Percentiles rank a stretch among this genome's conserved stretches.
Conservation (phyloP, 2,113 vertebrate species). For the Lanius ludovicianus region DNA sequence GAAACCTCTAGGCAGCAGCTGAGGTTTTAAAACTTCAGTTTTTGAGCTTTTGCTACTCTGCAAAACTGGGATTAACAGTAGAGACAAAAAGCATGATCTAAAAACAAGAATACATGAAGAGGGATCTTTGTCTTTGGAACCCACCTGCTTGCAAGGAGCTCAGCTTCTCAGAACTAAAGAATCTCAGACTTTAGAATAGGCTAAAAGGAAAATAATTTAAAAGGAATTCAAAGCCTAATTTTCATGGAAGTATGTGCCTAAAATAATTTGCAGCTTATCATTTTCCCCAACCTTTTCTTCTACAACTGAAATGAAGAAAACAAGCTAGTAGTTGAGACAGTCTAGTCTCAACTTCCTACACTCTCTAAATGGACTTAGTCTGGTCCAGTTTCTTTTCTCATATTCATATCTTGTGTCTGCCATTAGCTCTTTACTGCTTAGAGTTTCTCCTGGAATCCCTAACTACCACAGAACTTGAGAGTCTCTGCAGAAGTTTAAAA, state of each 20-base stretch:
- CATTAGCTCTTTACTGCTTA: background rate
- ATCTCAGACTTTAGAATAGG: background rate
- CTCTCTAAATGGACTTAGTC: background rate
- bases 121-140: background rate
- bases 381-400: background rate
- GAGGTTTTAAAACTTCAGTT: background rate
- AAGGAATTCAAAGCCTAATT: background rate
- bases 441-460: background rate
- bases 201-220: background rate
- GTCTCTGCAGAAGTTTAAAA: background rate
- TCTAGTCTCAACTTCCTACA: background rate
- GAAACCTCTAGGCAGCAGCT: background rate
- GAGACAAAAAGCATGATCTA: background rate
- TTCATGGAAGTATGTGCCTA: background rate
- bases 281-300: background rate
- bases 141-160: background rate
- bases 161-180: background rate
- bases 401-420: background rate
- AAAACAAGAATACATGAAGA: background rate
- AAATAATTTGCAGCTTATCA: background rate
- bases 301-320: background rate
- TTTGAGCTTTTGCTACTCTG: background rate
- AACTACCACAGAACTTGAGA: background rate
- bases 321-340: background rate
- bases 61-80: background rate